Base-by-base conservation (phyloP, 1,140 invertebrate genomes). In the Thrips palmi region DNA sequence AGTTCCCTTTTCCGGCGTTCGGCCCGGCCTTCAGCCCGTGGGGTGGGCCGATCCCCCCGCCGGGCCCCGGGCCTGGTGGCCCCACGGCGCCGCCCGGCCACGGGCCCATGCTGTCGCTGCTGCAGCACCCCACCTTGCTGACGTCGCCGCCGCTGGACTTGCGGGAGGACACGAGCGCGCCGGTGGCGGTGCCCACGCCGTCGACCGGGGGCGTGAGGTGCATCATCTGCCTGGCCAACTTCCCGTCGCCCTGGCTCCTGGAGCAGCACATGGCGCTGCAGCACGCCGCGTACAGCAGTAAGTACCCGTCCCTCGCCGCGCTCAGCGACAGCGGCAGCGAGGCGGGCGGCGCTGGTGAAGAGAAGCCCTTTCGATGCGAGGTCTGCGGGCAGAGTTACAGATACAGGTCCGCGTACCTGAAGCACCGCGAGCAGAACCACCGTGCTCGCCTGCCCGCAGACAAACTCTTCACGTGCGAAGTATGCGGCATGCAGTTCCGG, bases 311-410 rank as follows among this genome's bases (percentile, higher is more conserved):
- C 27, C 23, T 47, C 61, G 12, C 53, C 58, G 42, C 64, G 64
- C 51, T 8, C 33, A 21, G 19, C n/a, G n/a, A n/a, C n/a, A n/a
- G n/a, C n/a, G n/a, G 32, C 23, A 22, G 23, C 18, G 39, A 28
- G 33, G 41, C 30, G n/a, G 29, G 34, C 15, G 40, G 28, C 27
- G 33, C 44, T 28, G 34, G 45, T 4, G 73, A 82, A 46, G 82
- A 86, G 53, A 88, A 86, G 50, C 81, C 82, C n/a, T 86, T 85
- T 58, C 80, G 83, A 7, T 88, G 83, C 59, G 81, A 86, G 48
- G 81, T 86, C 50, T 88, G 83, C 55, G 83, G 83, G 6, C 83
- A 88, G 48, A 81, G 79, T 47, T 88, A 88, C 56, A 71, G 81
- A 43, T 87, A 87, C 51, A 67, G 82, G 31, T 86, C 81, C 14